Conservation (phyloP, 2,797 vertebrate genomes). For the Adelosebastes latens region DNA sequence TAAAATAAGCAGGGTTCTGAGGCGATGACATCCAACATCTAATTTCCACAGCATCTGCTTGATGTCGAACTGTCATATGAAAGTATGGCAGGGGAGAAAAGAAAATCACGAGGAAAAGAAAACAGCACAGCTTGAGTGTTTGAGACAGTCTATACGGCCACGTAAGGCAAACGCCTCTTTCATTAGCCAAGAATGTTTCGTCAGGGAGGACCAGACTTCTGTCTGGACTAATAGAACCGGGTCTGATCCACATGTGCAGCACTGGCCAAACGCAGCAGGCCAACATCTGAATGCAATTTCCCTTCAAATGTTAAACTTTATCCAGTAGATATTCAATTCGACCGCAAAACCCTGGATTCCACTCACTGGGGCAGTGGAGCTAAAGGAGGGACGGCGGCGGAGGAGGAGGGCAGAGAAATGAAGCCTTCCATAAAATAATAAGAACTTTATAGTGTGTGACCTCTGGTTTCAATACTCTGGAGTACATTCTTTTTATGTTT, state of each 20-base stretch:
- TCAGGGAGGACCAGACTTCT: slow-evolving; percentile 73
- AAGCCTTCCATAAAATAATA: slow-evolving; percentile 69
- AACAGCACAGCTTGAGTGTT: slow-evolving; percentile 40
- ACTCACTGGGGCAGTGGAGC: slow-evolving; percentile 51
- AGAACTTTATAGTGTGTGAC: slow-evolving; percentile 68
- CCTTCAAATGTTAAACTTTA: slow-evolving; percentile 78
- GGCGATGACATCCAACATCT: slow-evolving; percentile 62
- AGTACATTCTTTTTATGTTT: slow-evolving; percentile 54
- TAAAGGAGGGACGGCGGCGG: slow-evolving; percentile 26
- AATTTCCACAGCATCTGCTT: slow-evolving; percentile 70
- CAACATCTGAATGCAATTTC: slow-evolving; percentile 84
- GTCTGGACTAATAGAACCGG: slow-evolving; percentile 75
- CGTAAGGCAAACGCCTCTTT: slow-evolving; percentile 59
- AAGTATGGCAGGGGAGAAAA: slow-evolving; percentile 26
- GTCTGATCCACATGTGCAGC: slow-evolving; percentile 63
- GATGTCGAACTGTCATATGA: slow-evolving; percentile 63
- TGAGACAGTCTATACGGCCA: slow-evolving; percentile 55
- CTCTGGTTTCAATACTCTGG: slow-evolving; percentile 65
- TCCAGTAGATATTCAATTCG: slow-evolving; percentile 74
- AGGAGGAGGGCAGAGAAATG: slow-evolving; percentile 50
- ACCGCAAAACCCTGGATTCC: slow-evolving; percentile 58
- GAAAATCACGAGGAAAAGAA: slow-evolving; percentile 39
- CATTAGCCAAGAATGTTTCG: slow-evolving; percentile 62
- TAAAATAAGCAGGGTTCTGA: slow-evolving; percentile 53
- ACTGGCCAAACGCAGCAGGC: slow-evolving; percentile 62